Base-by-base conservation (phyloP, 2,797 vertebrate species). In the Pogonophryne albipinna region DNA sequence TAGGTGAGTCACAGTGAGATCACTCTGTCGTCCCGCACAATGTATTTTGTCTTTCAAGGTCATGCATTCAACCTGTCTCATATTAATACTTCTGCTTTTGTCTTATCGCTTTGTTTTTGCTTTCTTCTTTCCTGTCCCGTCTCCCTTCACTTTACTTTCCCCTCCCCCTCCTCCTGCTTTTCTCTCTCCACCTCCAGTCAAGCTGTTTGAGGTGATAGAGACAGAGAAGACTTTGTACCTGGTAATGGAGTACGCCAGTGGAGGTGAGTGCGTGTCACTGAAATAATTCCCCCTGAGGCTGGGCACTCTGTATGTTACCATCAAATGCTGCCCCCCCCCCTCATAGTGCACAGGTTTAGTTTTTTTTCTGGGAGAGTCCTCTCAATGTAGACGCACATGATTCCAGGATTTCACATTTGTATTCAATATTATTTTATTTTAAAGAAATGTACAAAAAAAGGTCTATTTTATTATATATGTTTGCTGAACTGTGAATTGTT, bases 171-270 rank as follows among this genome's bases (percentile, higher is more conserved):
- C 45, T 49, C 72, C 41, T 65, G 14, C 38, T 41, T 62, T 41
- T 77, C 53, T 67, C 42, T 75, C 76, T 69, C 62, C 47, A 55
- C 62, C 61, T 84, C 20, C 88, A 97, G 97, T 99, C 90, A 99
- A 98, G 88, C 96, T 99, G 87, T 99, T 98, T 80, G 97, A 99
- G 93, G 97, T 98, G 91, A 98, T 98, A 10, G 97, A 98, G 92
- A 98, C 97, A 0, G 97, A 98, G 88, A 98, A 98, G 93, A 98
- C 97, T 0, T 95, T 98, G 86, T 98, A 98, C 91, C 94, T 98
- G 79, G 96, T 98, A 81, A 98, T 98, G 97, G 97, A 98, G 87
- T 98, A 98, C 0, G 97, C 97, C n/a, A 98, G 97, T 76, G 95
- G 95, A 93, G 95, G 95, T 96, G 82, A 93, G 93, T 78, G 80